These are phyloP conservation scores for Drosophila tropicalis DNA, from an alignment of 1,140 invertebrate genomes.

Conservation along the genomic window DNA sequence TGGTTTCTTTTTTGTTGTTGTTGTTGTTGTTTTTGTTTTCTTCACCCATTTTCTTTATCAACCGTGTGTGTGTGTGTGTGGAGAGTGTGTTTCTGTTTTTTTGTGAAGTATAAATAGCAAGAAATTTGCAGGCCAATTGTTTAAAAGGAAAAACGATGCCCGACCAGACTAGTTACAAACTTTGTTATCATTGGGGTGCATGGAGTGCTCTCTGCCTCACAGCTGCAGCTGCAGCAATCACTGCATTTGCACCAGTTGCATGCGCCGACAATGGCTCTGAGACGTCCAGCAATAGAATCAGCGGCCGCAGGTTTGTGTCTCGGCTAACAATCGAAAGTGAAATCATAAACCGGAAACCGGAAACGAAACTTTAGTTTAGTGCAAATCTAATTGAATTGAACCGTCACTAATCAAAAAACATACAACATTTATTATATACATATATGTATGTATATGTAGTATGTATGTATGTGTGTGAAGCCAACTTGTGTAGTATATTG, in stretches of 20 bases:
- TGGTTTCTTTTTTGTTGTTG: conserved; percentile 5
- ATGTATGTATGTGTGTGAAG: too few species aligned
- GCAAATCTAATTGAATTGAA: too few species aligned
- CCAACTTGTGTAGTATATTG: too few species aligned
- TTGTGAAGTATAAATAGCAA: background rate
- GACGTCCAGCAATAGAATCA: conserved; percentile 5
- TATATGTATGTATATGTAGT: too few species aligned
- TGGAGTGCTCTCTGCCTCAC: conserved; percentile 18
- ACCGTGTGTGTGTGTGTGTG: too few species aligned
- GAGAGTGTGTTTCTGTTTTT: too few species aligned
- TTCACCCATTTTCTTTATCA: conserved; percentile 6
- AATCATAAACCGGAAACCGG: background rate
- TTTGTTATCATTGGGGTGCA: conserved; percentile 15
- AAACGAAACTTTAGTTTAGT: too few species aligned
- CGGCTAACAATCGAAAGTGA: conserved; percentile 2
- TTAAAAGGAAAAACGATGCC: conserved; percentile 14
- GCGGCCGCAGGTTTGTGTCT: conserved; percentile 49
- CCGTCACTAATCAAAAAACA: too few species aligned
- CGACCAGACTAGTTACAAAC: conserved; percentile 22
- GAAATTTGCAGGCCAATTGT: conserved; percentile 21
- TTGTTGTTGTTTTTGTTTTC: too few species aligned
- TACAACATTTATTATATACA: too few species aligned
- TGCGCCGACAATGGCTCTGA: conserved; percentile 30
- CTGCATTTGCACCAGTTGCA: conserved; percentile 40
- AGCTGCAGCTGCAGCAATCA: conserved; percentile 13